Evolutionary conservation across 2,113 vertebrate species (phyloP).

Genomic region (Upupa epops): DNA sequence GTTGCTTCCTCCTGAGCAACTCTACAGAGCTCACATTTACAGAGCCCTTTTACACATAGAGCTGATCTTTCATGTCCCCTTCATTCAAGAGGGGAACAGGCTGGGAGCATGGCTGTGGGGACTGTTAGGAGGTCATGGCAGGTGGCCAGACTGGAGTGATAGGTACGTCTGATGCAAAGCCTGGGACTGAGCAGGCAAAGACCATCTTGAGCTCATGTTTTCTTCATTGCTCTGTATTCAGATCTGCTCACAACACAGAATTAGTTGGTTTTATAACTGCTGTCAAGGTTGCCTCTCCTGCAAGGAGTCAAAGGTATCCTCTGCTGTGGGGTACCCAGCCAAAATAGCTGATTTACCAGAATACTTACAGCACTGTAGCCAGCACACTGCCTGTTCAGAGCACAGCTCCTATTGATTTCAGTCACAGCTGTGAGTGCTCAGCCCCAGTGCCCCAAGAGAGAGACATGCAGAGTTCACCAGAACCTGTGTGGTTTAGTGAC

Average conservation of each 20-base stretch:
- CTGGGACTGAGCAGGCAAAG: background rate
- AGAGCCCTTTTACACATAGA: background rate
- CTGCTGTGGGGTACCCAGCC: background rate
- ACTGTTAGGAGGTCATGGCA: background rate
- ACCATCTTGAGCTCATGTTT: background rate
- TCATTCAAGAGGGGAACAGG: background rate
- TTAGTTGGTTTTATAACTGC: background rate
- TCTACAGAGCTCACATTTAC: background rate
- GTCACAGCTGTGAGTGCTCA: background rate
- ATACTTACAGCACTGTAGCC: background rate
- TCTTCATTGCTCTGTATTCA: background rate
- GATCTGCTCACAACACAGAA: background rate
- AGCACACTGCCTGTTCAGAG: background rate
- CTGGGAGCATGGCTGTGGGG: background rate
- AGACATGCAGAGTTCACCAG: rapidly evolving
- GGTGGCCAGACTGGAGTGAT: background rate
- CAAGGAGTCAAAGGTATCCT: background rate
- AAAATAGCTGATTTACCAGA: background rate
- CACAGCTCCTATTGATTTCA: background rate
- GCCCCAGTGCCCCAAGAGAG: background rate
- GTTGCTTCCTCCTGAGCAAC: background rate
- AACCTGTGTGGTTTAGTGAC: background rate
- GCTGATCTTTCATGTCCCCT: background rate
- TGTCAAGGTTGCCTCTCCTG: background rate
- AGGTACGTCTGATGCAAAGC: background rate